Evolutionary conservation across 1,140 invertebrate species (phyloP), one percentile per base, ranked within the genome.

Genomic region (Pteromalus puparum): DNA sequence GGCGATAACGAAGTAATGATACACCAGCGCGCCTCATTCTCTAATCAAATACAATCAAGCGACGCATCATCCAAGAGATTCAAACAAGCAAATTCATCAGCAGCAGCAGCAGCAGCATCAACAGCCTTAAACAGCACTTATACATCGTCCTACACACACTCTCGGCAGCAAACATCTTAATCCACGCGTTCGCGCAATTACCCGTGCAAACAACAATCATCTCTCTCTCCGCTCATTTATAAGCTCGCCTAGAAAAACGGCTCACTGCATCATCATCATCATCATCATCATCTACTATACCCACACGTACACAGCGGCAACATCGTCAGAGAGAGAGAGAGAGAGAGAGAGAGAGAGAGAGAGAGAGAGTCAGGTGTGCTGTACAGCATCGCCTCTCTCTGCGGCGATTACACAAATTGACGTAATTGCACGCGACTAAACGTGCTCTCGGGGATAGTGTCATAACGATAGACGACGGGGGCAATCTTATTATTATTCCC

Each of bases 381-480:
- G 10, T 67, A 28, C 7, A 38, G 61, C 21, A 24, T 38, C 15
- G 53, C 53, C 7, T 28, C 24, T 30, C 46, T 72, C 77, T 2
- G 30, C 30, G 30, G 30, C 34, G n/a, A 76, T 70, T 72, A 67
- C 68, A 70, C 73, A 85, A 85, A 85, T 82, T 77, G 65, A 78
- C 84, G 77, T 82, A 82, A 85, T 81, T 85, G 28, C 53, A 46
- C 42, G 61, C 18, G 53, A 30, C 26, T 28, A 70, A 80, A 61
- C 30, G 15, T 5, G 34, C 12, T 28, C 10, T n/a, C 24, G 61
- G 26, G 46, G 48, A 81, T 73, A 81, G 42, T 10, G 30, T 46
- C 42, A 70, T 18, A n/a, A 46, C 21, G 38, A 73, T 53, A 28
- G 38, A 72, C 21, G 42, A 18, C 38, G 13, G 38, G 13, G 18